These are phyloP conservation scores for Diarsia mendica DNA, from an alignment of 2,888 invertebrate genomes.

Conservation along the genomic window DNA sequence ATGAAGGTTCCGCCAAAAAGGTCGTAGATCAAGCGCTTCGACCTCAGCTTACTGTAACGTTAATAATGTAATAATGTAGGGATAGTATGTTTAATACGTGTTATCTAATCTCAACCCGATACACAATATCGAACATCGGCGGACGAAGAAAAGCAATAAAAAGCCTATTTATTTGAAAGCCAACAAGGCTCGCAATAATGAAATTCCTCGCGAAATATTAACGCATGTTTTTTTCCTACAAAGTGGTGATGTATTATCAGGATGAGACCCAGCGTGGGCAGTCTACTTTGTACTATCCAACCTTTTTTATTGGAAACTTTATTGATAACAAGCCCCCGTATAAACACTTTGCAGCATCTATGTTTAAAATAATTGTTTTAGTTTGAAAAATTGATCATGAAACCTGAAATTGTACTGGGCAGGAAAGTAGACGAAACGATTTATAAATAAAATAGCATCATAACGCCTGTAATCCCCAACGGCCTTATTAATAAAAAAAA, in stretches of 20 bases:
- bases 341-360: constrained; percentile 10
- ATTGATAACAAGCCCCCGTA: constrained; percentile 14
- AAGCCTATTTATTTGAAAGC: constrained; percentile 88
- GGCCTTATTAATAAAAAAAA: no score
- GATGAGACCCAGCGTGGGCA: constrained; percentile 68
- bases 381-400: constrained; percentile 12
- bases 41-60: constrained; percentile 26
- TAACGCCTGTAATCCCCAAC: no score
- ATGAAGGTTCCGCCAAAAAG: background rate
- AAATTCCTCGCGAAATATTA: constrained; percentile 88
- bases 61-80: constrained; percentile 43
- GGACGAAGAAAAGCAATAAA: constrained; percentile 86
- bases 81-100: constrained; percentile 65
- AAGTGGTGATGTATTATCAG: constrained; percentile 84
- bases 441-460: no score
- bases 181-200: constrained; percentile 86
- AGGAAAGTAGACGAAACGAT: no score
- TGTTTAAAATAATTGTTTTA: constrained; percentile 30
- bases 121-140: constrained; percentile 81
- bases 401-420: no score
- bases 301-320: constrained; percentile 48
- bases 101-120: constrained; percentile 79
- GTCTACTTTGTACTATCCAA: constrained; percentile 51
- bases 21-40: background rate
- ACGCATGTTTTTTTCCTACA: constrained; percentile 86